A percentile compares a stretch with the other conserved stretches of the same genome.
Evolutionary conservation across 2,888 invertebrate species (phyloP).

Genomic region (Sicus ferrugineus): DNA sequence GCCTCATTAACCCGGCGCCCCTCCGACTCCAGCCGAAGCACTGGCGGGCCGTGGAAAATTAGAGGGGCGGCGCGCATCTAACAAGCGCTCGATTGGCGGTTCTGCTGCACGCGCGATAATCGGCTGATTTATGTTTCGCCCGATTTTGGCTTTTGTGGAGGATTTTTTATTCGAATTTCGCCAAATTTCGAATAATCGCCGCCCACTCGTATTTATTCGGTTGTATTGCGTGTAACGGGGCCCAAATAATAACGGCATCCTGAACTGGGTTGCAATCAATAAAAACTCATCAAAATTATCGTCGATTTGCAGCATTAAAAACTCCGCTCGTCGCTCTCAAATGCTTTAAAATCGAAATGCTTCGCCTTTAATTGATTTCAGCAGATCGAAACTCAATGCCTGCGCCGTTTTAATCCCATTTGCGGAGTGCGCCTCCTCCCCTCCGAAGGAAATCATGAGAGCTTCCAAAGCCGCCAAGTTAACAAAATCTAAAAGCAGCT

Average conservation of each 20-base stretch:
- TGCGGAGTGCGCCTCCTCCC: not conserved
- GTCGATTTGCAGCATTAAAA: no score
- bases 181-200: no score
- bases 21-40: not conserved
- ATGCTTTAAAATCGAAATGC: no score
- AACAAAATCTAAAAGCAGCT: not conserved
- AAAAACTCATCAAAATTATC: no score
- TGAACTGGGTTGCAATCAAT: no score
- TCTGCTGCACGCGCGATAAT: constrained; percentile 18
- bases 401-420: not conserved
- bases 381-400: not conserved
- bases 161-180: no score
- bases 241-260: no score
- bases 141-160: no score
- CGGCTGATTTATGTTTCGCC: constrained; percentile 18
- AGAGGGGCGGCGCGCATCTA: constrained; percentile 3
- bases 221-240: no score
- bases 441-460: not conserved
- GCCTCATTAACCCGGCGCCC: not conserved
- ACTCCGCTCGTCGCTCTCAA: no score
- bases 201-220: no score
- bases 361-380: not conserved
- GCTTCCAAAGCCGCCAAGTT: not conserved
- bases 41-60: not conserved
- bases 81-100: constrained; percentile 21